Percentiles rank a stretch among this genome's conserved stretches.
Conservation (phyloP, 2,888 invertebrate species). For the Perizoma affinitatum region DNA sequence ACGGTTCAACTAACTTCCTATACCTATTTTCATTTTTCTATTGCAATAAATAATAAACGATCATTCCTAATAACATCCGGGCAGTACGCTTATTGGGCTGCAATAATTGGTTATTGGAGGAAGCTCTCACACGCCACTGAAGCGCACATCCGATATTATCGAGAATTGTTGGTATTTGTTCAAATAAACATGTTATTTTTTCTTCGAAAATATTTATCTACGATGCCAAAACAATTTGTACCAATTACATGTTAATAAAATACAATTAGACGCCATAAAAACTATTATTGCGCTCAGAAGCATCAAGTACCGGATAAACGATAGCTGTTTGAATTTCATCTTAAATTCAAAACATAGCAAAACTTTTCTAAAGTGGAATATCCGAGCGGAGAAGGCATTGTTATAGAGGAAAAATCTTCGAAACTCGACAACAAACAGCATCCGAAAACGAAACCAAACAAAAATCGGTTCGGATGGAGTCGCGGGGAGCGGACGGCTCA, state of each 20-base stretch:
- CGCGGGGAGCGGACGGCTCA: constrained; percentile 61
- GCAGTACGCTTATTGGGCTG: constrained; percentile 27
- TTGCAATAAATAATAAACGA: constrained; percentile 23
- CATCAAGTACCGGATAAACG: constrained; percentile 11
- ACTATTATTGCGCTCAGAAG: constrained; percentile 14
- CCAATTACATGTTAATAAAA: too few relatives aligned
- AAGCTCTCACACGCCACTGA: constrained; percentile 37
- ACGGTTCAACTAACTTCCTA: too few relatives aligned
- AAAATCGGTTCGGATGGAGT: constrained; percentile 67
- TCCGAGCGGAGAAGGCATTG: constrained; percentile 28
- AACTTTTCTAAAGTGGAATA: constrained; percentile 33
- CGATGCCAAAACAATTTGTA: too few relatives aligned
- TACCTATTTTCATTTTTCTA: background rate
- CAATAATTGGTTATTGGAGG: constrained; percentile 45
- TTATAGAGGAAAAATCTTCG: constrained; percentile 62
- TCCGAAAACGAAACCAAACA: constrained; percentile 81
- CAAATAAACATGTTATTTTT: too few relatives aligned
- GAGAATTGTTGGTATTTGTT: background rate
- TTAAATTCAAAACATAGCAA: constrained; percentile 28
- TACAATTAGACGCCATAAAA: background rate
- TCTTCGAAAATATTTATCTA: too few relatives aligned
- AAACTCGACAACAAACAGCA: constrained; percentile 76
- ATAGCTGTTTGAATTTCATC: constrained; percentile 29
- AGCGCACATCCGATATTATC: constrained; percentile 13
- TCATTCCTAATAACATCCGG: constrained; percentile 22